Evolutionary conservation across 2,797 vertebrate species (phyloP).

Genomic region (Apodemus agrarius): DNA sequence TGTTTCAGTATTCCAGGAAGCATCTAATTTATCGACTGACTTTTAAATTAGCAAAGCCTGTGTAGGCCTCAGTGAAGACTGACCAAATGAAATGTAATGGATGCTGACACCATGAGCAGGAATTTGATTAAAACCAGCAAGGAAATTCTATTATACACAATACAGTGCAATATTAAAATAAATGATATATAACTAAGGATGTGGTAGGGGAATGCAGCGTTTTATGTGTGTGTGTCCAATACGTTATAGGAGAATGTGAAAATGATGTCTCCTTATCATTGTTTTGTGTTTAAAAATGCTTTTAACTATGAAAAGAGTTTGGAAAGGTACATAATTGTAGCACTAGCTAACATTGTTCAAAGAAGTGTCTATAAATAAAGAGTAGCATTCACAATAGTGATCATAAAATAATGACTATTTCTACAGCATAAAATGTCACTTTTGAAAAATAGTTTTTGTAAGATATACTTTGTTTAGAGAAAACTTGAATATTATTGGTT

Average conservation of each 20-base stretch:
- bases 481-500: slow-evolving; percentile 3
- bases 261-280: not conserved
- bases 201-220: not conserved
- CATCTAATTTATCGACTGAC: not conserved
- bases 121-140: slow-evolving; percentile 46
- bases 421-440: not conserved
- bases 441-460: not conserved
- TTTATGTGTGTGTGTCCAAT: not conserved
- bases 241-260: not conserved
- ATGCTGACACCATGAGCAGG: not conserved
- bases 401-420: not conserved
- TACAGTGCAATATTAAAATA: not conserved
- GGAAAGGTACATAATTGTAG: not conserved
- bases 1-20: not conserved
- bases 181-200: not conserved
- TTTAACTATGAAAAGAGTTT: slow-evolving; percentile 37
- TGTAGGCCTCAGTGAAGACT: slow-evolving; percentile 25
- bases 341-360: not conserved
- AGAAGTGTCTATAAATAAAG: not conserved
- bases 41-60: not conserved
- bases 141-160: not conserved
- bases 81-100: slow-evolving; percentile 14
- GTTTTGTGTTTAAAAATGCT: not conserved
- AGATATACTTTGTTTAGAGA: not conserved
- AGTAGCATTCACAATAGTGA: not conserved